These are phyloP conservation scores for Lasioglossum albipes DNA, from an alignment of 1,140 invertebrate genomes.

Conservation along the genomic window DNA sequence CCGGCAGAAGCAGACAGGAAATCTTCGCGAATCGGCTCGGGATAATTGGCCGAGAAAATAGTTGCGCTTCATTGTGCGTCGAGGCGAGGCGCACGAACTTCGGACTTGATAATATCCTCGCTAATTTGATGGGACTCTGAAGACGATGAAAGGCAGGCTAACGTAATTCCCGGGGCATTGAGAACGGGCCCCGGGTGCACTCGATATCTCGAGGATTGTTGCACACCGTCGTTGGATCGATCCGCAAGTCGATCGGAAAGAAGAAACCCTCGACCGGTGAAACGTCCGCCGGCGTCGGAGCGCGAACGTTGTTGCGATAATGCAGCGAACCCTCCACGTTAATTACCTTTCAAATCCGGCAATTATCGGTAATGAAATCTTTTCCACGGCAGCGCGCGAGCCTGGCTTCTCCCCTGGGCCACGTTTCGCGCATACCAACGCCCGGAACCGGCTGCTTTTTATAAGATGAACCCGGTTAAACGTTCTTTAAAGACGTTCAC, in stretches of 20 bases:
- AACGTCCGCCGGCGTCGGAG: not conserved
- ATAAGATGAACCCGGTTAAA: slow-evolving; percentile 43
- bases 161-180: not conserved
- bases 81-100: not conserved
- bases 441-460: slow-evolving; percentile 23
- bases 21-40: too few relatives aligned
- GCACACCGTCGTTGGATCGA: not conserved
- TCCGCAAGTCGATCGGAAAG: not conserved
- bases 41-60: too few relatives aligned
- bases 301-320: not conserved
- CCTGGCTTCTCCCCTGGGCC: not conserved
- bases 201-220: not conserved
- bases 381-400: not conserved
- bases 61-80: too few relatives aligned
- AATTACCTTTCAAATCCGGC: slow-evolving; percentile 37
- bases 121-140: not conserved
- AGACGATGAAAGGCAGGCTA: not conserved
- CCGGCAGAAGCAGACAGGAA: too few relatives aligned
- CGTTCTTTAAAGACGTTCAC: slow-evolving; percentile 39
- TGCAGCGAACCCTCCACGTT: not conserved
- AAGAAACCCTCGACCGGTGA: not conserved
- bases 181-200: not conserved
- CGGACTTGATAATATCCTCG: not conserved
- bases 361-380: slow-evolving; percentile 59
- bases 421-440: slow-evolving; percentile 26